phyloP scores from a whole-genome alignment of 2,888 invertebrate species.

The Pheosia tremula region DNA sequence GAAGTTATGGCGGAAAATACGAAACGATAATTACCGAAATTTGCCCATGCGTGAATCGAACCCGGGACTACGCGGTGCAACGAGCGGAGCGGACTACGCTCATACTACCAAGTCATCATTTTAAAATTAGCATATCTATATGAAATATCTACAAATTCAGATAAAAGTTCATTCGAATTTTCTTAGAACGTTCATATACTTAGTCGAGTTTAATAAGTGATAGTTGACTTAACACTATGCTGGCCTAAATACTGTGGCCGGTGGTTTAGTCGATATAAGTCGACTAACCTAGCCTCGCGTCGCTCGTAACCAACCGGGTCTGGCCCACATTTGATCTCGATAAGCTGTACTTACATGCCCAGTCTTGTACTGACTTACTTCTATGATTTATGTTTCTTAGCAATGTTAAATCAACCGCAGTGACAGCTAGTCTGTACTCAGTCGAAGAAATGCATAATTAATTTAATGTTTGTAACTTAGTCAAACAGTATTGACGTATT shows the following conservation, averaged over 20 bases:
- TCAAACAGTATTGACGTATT: too few relatives aligned
- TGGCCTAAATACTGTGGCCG: conserved; percentile 44
- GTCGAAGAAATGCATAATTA: conserved; percentile 23
- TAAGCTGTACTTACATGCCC: conserved; percentile 21
- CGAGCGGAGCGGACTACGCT: too few relatives aligned
- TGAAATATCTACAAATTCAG: too few relatives aligned
- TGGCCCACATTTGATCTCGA: conserved; percentile 53
- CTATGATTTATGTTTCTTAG: conserved; percentile 31
- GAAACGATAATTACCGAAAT: too few relatives aligned
- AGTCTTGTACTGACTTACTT: conserved; percentile 16
- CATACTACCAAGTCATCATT: too few relatives aligned
- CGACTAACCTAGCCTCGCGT: conserved; percentile 42
- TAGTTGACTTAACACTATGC: conserved; percentile 36
- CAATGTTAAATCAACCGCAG: conserved; percentile 32
- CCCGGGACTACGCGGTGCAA: too few relatives aligned
- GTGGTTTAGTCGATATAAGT: conserved; percentile 38
- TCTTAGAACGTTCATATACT: conserved; percentile 6
- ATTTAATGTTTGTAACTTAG: conserved; percentile 9
- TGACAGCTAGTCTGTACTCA: conserved; percentile 26
- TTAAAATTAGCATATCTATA: too few relatives aligned
- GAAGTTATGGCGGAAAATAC: too few relatives aligned
- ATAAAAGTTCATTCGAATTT: neutral
- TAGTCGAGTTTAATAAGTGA: conserved; percentile 27
- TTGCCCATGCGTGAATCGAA: too few relatives aligned
- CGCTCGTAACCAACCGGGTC: conserved; percentile 36